These are phyloP conservation scores for Gadopsis marmoratus DNA, from an alignment of 2,797 vertebrate species.

Conservation along the genomic window DNA sequence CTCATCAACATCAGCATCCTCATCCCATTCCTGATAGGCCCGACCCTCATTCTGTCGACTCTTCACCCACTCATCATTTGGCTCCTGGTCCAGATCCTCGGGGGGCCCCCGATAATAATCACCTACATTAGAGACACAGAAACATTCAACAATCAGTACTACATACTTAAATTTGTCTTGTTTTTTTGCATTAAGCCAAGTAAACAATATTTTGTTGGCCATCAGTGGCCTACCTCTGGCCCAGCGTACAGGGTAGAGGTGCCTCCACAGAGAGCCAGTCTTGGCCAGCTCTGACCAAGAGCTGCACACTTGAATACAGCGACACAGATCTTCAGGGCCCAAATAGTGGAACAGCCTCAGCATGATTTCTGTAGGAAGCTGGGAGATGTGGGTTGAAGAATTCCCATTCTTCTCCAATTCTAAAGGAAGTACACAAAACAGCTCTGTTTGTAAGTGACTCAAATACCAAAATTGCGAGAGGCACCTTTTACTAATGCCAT, in stretches of 20 bases:
- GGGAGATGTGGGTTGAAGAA: conserved; percentile 85
- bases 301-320: conserved; percentile 93
- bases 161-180: not conserved
- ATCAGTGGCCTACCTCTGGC: conserved; percentile 88
- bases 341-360: conserved; percentile 93
- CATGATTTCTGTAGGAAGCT: conserved; percentile 95
- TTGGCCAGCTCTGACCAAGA: conserved; percentile 92
- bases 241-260: conserved; percentile 97
- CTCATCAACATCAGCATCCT: conserved; percentile 97
- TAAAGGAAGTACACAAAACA: conserved; percentile 39
- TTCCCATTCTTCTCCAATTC: conserved; percentile 86
- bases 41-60: conserved; percentile 91
- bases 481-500: conserved; percentile 1
- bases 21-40: conserved; percentile 96
- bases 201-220: not conserved
- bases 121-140: conserved; percentile 78
- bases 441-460: not conserved
- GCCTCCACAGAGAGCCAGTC: conserved; percentile 95
- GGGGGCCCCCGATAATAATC: conserved; percentile 92
- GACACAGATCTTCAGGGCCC: conserved; percentile 92
- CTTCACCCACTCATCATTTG: conserved; percentile 94
- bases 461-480: conserved; percentile 10
- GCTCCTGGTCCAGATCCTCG: conserved; percentile 88
- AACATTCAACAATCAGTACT: not conserved
- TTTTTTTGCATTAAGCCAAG: not conserved